Percentiles rank a stretch among this genome's conserved stretches.
Evolutionary conservation across 2,797 vertebrate genomes (phyloP).

Genomic region (Onychomys torridus): DNA sequence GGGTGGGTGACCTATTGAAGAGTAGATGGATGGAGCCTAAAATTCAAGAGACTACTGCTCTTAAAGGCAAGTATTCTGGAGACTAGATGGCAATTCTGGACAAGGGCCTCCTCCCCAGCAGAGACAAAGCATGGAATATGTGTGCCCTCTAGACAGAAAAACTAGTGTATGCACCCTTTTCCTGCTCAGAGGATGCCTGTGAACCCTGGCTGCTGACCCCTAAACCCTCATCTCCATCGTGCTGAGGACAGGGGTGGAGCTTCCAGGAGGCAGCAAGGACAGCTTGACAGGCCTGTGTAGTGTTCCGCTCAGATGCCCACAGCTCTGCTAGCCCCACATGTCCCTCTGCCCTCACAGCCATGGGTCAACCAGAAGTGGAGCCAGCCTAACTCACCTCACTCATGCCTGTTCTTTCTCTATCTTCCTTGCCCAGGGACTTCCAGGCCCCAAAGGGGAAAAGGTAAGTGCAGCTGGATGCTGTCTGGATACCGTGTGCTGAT

Average conservation of each 20-base stretch:
- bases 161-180: not conserved
- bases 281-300: not conserved
- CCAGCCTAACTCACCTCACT: not conserved
- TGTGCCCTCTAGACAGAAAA: not conserved
- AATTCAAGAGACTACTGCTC: not conserved
- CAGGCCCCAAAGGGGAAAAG: constrained; percentile 95
- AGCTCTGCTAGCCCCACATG: not conserved
- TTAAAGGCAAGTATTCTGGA: not conserved
- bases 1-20: not conserved
- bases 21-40: not conserved
- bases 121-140: not conserved
- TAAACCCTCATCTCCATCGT: not conserved
- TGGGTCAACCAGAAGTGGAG: not conserved
- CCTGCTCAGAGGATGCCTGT: not conserved
- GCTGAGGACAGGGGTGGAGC: not conserved
- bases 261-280: not conserved
- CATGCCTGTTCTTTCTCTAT: constrained; percentile 56
- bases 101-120: not conserved
- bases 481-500: not conserved
- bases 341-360: not conserved
- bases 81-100: not conserved
- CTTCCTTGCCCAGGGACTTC: constrained; percentile 90
- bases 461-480: constrained; percentile 85
- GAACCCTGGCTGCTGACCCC: not conserved
- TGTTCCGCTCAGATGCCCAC: not conserved